Evolutionary conservation across 1,140 invertebrate genomes (phyloP), one percentile per base, ranked within the genome.

Genomic region (Caenorhabditis briggsae): DNA sequence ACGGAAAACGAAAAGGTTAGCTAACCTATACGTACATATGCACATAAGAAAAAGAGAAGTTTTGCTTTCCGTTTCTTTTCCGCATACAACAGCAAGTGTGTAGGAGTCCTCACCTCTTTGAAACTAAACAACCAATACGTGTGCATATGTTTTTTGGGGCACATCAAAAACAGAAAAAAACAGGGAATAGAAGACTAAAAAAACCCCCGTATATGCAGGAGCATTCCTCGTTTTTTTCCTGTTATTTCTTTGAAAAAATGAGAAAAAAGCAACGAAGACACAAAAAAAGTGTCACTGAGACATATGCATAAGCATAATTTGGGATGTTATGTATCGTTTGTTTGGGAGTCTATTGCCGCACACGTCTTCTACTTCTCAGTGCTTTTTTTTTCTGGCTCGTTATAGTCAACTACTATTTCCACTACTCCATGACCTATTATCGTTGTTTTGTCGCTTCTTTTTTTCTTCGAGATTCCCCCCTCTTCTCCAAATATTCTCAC

Each of bases 361-460:
- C 53, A 20, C 14, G 9, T 23, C 59, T 61, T 23, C 25, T 33
- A 61, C 23, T 33, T 61, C 23, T 18, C 25, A 11, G 59, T 78
- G 46, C 70, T 78, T 20, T 48, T 78, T 78, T 78, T 78, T 33
- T 33, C 33, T 33, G 33, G 70, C 70, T 78, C 70, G 70, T 78
- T 78, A 50, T 23, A 48, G 70, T 50, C 43, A 50, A 50, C 43
- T 78, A 50, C 46, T 70, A 46, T 70, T 70, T n/a, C 70, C 12
- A 78, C 70, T 78, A 78, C 70, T 78, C 70, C 43, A 78, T 78
- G 70, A 78, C 70, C 70, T 78, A 78, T 78, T 78, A 78, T 78
- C 70, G 50, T 46, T 50, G 46, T 78, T 78, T 78, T 78, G 70
- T 50, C 70, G 70, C 70, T 78, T 78, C 70, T 78, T 78, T n/a